Evolutionary conservation across 2,888 invertebrate genomes (phyloP).

Genomic region (Agonum fuliginosum): DNA sequence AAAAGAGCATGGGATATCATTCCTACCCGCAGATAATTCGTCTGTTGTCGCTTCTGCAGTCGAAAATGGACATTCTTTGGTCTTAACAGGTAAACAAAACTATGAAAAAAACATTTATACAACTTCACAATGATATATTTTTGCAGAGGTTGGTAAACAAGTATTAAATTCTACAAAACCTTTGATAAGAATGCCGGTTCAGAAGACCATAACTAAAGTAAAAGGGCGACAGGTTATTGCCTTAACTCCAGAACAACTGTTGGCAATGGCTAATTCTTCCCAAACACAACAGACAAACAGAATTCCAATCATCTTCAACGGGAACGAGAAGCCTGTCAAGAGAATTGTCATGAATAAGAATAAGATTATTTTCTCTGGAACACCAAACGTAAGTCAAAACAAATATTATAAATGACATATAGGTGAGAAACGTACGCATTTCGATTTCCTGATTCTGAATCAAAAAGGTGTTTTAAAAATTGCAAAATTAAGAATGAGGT

Average conservation of each 20-base stretch:
- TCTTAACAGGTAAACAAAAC: constrained; percentile 79
- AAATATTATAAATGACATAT: too few species aligned
- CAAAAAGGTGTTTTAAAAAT: not conserved
- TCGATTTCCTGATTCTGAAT: too few species aligned
- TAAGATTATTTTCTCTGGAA: constrained; percentile 66
- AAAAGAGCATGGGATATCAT: constrained; percentile 89
- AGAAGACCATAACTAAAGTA: constrained; percentile 68
- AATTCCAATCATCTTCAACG: constrained; percentile 64
- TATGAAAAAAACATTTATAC: constrained; percentile 51
- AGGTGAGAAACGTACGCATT: too few species aligned
- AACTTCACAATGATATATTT: too few species aligned
- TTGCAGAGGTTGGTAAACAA: constrained; percentile 83
- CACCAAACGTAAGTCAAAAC: constrained; percentile 62
- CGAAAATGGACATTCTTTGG: constrained; percentile 89
- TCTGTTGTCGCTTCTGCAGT: constrained; percentile 86
- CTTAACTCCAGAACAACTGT: constrained; percentile 74
- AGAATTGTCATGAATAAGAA: constrained; percentile 70
- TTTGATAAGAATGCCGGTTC: constrained; percentile 66
- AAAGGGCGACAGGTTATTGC: constrained; percentile 74
- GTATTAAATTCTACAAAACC: constrained; percentile 78
- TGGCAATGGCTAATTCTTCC: constrained; percentile 68
- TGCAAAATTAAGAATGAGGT: too few species aligned
- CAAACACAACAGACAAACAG: constrained; percentile 65
- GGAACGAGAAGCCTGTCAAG: constrained; percentile 65
- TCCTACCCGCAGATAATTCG: constrained; percentile 87